Base-by-base conservation (phyloP, 2,797 vertebrate species). In the Semaprochilodus insignis region DNA sequence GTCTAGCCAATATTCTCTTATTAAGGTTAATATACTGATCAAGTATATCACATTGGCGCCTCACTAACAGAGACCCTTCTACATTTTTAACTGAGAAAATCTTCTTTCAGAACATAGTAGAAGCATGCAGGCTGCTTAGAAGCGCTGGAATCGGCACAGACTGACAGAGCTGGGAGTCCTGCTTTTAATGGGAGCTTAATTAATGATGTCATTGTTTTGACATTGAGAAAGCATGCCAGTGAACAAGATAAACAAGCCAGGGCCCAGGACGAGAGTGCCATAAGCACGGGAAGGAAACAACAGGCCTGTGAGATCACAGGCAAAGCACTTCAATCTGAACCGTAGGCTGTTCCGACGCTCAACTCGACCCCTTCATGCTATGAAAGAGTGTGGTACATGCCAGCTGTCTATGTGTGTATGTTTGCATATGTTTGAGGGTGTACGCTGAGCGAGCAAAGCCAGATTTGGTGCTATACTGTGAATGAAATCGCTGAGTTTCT, bases 121-220 rank as follows among this genome's bases (percentile, higher is more conserved):
- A 59, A 77, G 51, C 80, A 76, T 77, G 70, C 78, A 65, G 60
- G 4, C 85, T 34, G 72, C 66, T 77, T 27, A 82, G 52, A 80
- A 48, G 80, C 31, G 54, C 77, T 65, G 36, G 75, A 86, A 81
- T 88, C 83, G 73, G 80, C 84, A 81, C 67, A 66, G 78, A 65
- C 73, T 67, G 31, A 72, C 57, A 70, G 73, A 87, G 84, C 81
- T 86, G 78, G 78, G 83, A 91, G 85, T 78, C 34, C 80, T 80
- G 87, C 85, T 81, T 89, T 88, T 86, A 89, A 89, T 80, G 86
- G 81, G 81, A 74, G 80, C 87, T 89, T 91, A 91, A 94, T 92
- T 88, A 91, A 90, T 90, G 70, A 92, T 91, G 90, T 92, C 91
- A 91, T 92, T 93, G 90, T 92, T 94, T 91, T 93, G 91, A 92